Base-by-base conservation (phyloP, 2,888 invertebrate species). In the Strigamia crassipes region DNA sequence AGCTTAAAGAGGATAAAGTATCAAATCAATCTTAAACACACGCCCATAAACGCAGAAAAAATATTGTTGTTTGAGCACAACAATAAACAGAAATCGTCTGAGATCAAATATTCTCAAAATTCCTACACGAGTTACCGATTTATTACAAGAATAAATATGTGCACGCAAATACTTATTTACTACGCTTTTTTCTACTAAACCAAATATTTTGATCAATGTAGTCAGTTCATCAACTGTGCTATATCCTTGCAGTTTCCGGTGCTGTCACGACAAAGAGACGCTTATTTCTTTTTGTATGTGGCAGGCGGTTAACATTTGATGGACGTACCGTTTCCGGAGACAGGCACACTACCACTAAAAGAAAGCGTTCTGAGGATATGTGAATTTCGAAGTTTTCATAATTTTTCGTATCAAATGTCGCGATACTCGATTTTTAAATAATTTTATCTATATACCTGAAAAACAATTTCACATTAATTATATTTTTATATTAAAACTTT, bases 221-320 rank as follows among this genome's bases (percentile, higher is more conserved):
- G 61, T 61, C 61, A 61, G 4, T 61, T 61, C 61, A 61, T 61
- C 61, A n/a, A 61, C 18, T 61, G 12, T 38, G 6, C 38, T 38
- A 10, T 23, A 21, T 61, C 61, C 18, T 21, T 12, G 61, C 61
- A 61, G 61, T 61, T 61, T 61, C 61, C 61, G 5, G 61, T 61
- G 61, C 61, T 61, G 61, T 61, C 61, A 61, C 10, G n/a, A 61
- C 18, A 61, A 61, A 61, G 61, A 61, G 61, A 61, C n/a, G 12
- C 21, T 61, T 61, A 61, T 61, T 61, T 61, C 61, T 61, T 61
- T 61, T 61, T 61, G 21, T 21, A 61, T 61, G 61, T 61, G 61
- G 61, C 61, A 61, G 61, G 61, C 61, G 61, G 61, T 61, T 61
- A 61, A 18, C 61, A 23, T 61, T 61, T 61, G 61, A 61, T 61